A percentile compares a stretch with the other conserved stretches of the same genome.
phyloP scores from a whole-genome alignment of 2,113 vertebrate genomes.

The Rhea pennata region DNA sequence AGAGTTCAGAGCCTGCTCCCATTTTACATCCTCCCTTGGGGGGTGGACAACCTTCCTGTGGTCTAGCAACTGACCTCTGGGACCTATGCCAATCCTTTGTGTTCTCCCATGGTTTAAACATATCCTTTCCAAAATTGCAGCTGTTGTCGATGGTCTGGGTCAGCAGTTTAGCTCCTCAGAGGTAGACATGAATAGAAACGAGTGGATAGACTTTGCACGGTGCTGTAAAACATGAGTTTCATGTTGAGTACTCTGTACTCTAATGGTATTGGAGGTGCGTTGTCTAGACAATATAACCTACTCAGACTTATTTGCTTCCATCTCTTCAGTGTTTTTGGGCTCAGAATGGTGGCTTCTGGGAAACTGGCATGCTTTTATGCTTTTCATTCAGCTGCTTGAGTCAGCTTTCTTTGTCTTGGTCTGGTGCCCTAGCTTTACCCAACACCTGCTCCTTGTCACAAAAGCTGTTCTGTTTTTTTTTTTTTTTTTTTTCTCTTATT shows the following conservation, averaged over 20 bases:
- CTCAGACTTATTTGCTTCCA: accelerated
- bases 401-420: not conserved
- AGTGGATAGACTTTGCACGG: not conserved
- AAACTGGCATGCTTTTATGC: accelerated
- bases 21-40: not conserved
- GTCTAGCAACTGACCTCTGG: not conserved
- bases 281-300: not conserved
- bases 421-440: not conserved
- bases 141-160: slow-evolving; percentile 12
- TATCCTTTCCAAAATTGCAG: not conserved
- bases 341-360: not conserved
- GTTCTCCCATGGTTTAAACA: not conserved
- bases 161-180: slow-evolving; percentile 11
- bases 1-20: not conserved
- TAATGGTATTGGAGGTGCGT: not conserved
- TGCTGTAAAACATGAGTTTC: not conserved
- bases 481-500: not conserved
- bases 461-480: not conserved
- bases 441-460: not conserved
- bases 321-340: not conserved
- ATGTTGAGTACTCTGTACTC: not conserved
- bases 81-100: not conserved
- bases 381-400: not conserved
- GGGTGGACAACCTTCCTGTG: not conserved
- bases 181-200: not conserved